Evolutionary conservation across 2,888 invertebrate genomes (phyloP), one percentile per base, ranked within the genome.

Genomic region (Brachynemurus nebulosus): DNA sequence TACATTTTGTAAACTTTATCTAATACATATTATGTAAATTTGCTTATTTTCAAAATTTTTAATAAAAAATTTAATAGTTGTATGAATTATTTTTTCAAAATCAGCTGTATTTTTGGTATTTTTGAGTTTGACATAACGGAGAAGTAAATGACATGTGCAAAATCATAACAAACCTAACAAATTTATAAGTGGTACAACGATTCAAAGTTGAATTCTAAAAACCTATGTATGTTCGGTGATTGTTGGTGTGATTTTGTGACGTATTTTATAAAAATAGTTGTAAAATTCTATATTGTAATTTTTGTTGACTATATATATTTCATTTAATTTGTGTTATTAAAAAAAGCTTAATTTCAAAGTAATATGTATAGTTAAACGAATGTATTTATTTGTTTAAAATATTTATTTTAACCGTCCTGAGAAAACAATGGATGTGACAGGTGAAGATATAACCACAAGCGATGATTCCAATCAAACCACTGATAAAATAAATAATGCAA

Each of bases 321-420:
- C 4, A 12, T 30, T n/a, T n/a, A n/a, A n/a, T n/a, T n/a, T n/a
- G n/a, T n/a, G n/a, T n/a, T n/a, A n/a, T n/a, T n/a, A n/a, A n/a
- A n/a, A n/a, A n/a, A n/a, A n/a, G n/a, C n/a, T n/a, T n/a, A n/a
- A n/a, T n/a, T n/a, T n/a, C n/a, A n/a, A n/a, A n/a, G n/a, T 12
- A 30, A 30, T 30, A 30, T 30, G 30, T 12, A 30, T 30, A 30
- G 30, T 30, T 30, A 14, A 30, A 30, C 30, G n/a, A n/a, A n/a
- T 30, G 30, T 30, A n/a, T 12, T 4, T 27, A 27, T 3, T 30
- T 30, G 14, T 9, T 30, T 12, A 30, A 4, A 30, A 30, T 30
- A 27, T 30, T 11, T 12, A 3, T 12, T 30, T 8, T 12, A 14
- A 30, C 30, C n/a, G n/a, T 12, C 14, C 11, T 12, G 5, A 30